Evolutionary conservation across 1,140 invertebrate genomes (phyloP).

Genomic region (Lepidurus apus): DNA sequence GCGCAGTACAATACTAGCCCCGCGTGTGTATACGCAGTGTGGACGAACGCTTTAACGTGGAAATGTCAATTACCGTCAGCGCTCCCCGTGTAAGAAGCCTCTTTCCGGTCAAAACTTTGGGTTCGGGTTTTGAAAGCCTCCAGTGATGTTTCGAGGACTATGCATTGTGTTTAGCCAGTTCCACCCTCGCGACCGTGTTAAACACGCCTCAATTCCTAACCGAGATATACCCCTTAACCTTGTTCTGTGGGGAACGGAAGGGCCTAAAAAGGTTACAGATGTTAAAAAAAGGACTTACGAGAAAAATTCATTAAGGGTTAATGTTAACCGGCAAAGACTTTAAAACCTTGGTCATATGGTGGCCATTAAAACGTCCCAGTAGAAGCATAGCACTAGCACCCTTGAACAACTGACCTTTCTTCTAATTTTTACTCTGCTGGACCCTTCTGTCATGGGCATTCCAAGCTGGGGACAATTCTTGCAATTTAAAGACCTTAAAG

Average conservation of each 20-base stretch:
- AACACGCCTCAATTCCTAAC: too few species aligned
- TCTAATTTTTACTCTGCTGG: not conserved
- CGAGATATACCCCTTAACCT: too few species aligned
- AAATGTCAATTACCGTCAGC: not conserved
- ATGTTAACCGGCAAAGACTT: not conserved
- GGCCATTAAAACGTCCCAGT: not conserved
- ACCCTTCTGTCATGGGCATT: not conserved
- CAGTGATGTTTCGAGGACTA: too few species aligned
- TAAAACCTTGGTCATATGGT: slow-evolving; percentile 4
- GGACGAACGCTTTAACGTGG: not conserved
- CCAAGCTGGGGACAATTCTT: not conserved
- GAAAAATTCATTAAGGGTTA: not conserved
- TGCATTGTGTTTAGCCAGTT: too few species aligned
- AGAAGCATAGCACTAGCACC: not conserved
- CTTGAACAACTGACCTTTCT: not conserved
- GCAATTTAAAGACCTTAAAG: not conserved
- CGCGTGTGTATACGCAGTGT: not conserved
- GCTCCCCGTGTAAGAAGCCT: not conserved
- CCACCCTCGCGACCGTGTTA: too few species aligned
- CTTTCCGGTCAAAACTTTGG: too few species aligned
- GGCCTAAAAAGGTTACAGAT: not conserved
- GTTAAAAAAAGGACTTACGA: not conserved
- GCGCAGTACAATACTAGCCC: not conserved
- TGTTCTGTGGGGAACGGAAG: not conserved
- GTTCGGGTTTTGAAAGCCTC: too few species aligned